Conservation (phyloP, 2,113 vertebrate species). For the Esox niger region DNA sequence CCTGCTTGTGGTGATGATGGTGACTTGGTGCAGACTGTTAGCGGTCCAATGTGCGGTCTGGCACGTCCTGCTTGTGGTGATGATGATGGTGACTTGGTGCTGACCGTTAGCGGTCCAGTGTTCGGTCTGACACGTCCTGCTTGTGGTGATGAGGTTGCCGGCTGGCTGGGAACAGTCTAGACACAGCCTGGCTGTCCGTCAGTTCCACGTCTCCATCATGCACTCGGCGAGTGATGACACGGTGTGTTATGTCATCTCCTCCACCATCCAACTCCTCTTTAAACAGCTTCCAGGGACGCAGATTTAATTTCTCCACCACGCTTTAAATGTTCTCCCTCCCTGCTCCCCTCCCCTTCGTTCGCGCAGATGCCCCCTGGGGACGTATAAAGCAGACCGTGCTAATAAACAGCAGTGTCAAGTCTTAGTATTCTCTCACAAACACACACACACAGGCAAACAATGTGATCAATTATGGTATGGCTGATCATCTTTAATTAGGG, state of each 20-base stretch:
- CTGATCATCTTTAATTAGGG: slow-evolving; percentile 69
- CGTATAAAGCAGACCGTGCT: too few relatives aligned
- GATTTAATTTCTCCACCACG: slow-evolving; percentile 56
- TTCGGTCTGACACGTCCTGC: too few relatives aligned
- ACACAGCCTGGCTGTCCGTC: slow-evolving; percentile 20
- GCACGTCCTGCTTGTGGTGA: background rate
- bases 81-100: too few relatives aligned
- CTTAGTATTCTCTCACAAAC: slow-evolving; percentile 49
- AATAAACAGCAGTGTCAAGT: too few relatives aligned
- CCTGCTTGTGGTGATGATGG: background rate
- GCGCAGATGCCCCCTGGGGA: too few relatives aligned
- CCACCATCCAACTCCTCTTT: slow-evolving; percentile 26
- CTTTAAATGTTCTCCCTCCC: slow-evolving; percentile 46
- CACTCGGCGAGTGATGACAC: background rate
- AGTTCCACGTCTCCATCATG: slow-evolving; percentile 17
- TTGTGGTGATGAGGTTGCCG: background rate
- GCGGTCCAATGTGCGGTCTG: too few relatives aligned
- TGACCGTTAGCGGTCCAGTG: slow-evolving; percentile 21
- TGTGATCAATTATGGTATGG: slow-evolving; percentile 71
- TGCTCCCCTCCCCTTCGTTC: slow-evolving; percentile 16
- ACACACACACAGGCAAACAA: slow-evolving; percentile 42
- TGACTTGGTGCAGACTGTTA: background rate
- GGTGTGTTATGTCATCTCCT: background rate
- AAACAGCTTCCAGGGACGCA: slow-evolving; percentile 15
- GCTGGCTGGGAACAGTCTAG: slow-evolving; percentile 31